Conservation (phyloP, 2,113 vertebrate species). For the Lampris incognitus region DNA sequence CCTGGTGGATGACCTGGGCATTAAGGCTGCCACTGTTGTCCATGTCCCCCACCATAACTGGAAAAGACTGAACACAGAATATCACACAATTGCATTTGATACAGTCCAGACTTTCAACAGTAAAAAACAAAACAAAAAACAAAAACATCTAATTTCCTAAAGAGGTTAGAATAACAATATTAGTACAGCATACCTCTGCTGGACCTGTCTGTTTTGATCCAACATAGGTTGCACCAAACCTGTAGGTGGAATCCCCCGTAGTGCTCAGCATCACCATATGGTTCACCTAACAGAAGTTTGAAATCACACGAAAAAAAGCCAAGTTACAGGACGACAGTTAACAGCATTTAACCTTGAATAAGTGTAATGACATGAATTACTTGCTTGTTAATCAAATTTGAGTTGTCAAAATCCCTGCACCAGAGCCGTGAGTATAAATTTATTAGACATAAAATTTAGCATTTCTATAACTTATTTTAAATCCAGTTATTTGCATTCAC, state of each 20-base stretch:
- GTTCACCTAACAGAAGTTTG: constrained; percentile 82
- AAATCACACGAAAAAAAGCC: background rate
- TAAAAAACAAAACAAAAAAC: background rate
- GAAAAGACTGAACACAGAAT: constrained; percentile 81
- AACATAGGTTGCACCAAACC: constrained; percentile 89
- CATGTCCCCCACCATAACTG: constrained; percentile 90
- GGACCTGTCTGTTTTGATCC: constrained; percentile 88
- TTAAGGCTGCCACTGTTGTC: constrained; percentile 91
- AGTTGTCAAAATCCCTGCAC: too few species aligned
- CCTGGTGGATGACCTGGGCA: constrained; percentile 90
- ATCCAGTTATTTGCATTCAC: too few species aligned
- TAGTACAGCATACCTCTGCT: constrained; percentile 81
- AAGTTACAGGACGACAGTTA: too few species aligned
- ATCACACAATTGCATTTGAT: background rate
- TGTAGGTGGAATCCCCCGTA: constrained; percentile 88
- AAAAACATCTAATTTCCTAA: background rate
- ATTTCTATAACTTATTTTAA: too few species aligned
- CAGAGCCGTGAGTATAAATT: too few species aligned
- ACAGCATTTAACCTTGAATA: too few species aligned
- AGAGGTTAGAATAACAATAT: background rate
- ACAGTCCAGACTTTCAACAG: background rate
- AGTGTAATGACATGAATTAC: too few species aligned
- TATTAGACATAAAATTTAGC: too few species aligned
- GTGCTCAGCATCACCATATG: constrained; percentile 89
- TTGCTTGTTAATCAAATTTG: too few species aligned